Conservation (phyloP, 1,140 invertebrate genomes). For the Phocides pigmalion region DNA sequence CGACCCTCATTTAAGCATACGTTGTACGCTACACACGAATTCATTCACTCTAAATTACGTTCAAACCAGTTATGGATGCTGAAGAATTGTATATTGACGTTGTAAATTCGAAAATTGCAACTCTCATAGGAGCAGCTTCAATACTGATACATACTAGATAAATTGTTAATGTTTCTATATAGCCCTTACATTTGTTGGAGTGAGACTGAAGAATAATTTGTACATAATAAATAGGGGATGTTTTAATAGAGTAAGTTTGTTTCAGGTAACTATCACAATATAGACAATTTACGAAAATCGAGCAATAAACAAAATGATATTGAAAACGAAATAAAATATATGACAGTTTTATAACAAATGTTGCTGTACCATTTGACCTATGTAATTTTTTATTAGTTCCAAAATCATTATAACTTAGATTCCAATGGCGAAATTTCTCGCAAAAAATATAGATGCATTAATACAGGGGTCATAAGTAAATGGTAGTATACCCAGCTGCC, state of each 20-base stretch:
- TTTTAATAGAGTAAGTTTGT: neutral
- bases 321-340: too few species aligned
- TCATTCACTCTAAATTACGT: slow-evolving; percentile 29
- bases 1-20: slow-evolving; percentile 38
- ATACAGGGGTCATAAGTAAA: too few species aligned
- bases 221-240: neutral
- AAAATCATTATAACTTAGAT: too few species aligned
- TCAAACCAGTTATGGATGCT: slow-evolving; percentile 33
- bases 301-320: too few species aligned
- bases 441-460: too few species aligned
- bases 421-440: too few species aligned
- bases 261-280: neutral
- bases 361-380: too few species aligned
- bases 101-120: slow-evolving; percentile 34
- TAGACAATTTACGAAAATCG: too few species aligned
- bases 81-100: slow-evolving; percentile 28
- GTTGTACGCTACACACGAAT: slow-evolving; percentile 39
- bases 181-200: slow-evolving; percentile 41
- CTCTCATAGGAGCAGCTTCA: slow-evolving; percentile 15
- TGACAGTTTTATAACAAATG: too few species aligned
- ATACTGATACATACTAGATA: slow-evolving; percentile 33
- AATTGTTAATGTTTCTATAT: slow-evolving; percentile 59
- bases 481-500: too few species aligned
- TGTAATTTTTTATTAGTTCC: too few species aligned
- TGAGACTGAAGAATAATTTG: slow-evolving; percentile 30